A percentile compares a stretch with the other conserved stretches of the same genome.
phyloP scores from a whole-genome alignment of 2,113 vertebrate species.

The Gorsachius goisagi region DNA sequence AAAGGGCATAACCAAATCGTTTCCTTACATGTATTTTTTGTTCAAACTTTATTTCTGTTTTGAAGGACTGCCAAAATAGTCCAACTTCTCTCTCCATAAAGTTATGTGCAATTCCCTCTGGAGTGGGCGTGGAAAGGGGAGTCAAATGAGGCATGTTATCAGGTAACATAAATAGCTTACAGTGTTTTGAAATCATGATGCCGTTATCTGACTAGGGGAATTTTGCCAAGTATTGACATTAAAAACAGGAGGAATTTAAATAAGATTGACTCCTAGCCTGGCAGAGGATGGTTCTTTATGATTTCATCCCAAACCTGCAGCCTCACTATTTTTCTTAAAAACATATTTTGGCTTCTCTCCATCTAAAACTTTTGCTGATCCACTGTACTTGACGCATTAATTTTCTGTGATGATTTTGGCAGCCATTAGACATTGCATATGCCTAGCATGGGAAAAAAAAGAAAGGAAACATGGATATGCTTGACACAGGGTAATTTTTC shows the following conservation, averaged over 20 bases:
- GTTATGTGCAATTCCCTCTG: not conserved
- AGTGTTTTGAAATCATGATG: not conserved
- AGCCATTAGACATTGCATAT: not conserved
- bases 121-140: not conserved
- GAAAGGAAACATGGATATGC: not conserved
- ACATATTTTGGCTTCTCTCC: constrained; percentile 41
- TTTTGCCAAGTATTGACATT: constrained; percentile 2
- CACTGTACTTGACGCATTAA: not conserved
- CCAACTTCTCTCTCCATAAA: not conserved
- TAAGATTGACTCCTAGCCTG: not conserved
- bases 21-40: constrained; percentile 15
- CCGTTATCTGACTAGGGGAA: not conserved
- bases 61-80: constrained; percentile 20
- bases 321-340: constrained; percentile 17
- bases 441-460: not conserved
- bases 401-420: constrained; percentile 38
- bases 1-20: not conserved
- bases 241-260: constrained; percentile 19
- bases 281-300: not conserved
- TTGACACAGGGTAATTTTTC: not conserved
- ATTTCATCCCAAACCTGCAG: constrained; percentile 17
- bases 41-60: constrained; percentile 3
- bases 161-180: constrained; percentile 8
- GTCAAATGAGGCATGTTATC: constrained; percentile 22
- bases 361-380: constrained; percentile 30